Conservation (phyloP, 1,140 invertebrate genomes). For the Drosophila busckii region DNA sequence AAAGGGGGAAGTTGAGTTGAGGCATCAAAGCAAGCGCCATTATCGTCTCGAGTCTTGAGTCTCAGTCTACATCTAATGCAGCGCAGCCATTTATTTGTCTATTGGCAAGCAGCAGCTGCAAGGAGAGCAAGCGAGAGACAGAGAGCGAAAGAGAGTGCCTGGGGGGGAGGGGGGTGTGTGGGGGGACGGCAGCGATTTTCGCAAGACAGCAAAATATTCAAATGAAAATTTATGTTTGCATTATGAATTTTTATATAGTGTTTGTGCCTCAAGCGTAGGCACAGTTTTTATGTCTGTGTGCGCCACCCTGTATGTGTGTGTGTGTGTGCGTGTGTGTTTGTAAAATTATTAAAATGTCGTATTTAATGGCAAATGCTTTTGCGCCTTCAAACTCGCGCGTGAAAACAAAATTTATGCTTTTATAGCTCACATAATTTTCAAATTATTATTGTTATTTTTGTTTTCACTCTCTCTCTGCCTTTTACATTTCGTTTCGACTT, state of each 20-base stretch:
- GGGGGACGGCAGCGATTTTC: slow-evolving; percentile 49
- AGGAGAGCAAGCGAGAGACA: neutral
- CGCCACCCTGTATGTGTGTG: too few relatives aligned
- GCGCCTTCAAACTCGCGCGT: slow-evolving; percentile 18
- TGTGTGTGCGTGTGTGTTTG: slow-evolving; percentile 35
- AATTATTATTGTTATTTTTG: slow-evolving; percentile 75
- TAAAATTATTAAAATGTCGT: slow-evolving; percentile 77
- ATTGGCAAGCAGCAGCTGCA: slow-evolving; percentile 39
- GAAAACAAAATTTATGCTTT: slow-evolving; percentile 65
- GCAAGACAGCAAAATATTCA: slow-evolving; percentile 76
- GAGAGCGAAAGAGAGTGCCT: neutral
- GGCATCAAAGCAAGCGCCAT: slow-evolving; percentile 34
- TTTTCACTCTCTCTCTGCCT: slow-evolving; percentile 38
- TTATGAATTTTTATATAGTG: slow-evolving; percentile 79
- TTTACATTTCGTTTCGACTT: too few relatives aligned
- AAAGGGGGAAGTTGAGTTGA: neutral
- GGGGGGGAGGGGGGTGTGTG: slow-evolving; percentile 6
- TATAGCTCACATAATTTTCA: slow-evolving; percentile 75
- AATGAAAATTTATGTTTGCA: slow-evolving; percentile 79
- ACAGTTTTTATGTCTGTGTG: slow-evolving; percentile 69
- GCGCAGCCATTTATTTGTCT: slow-evolving; percentile 57
- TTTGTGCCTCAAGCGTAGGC: slow-evolving; percentile 61
- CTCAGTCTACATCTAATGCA: slow-evolving; percentile 55
- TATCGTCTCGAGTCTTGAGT: slow-evolving; percentile 36
- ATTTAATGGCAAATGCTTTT: slow-evolving; percentile 63